Base-by-base conservation (phyloP, 2,797 vertebrate species). In the Centropyge bicolor region DNA sequence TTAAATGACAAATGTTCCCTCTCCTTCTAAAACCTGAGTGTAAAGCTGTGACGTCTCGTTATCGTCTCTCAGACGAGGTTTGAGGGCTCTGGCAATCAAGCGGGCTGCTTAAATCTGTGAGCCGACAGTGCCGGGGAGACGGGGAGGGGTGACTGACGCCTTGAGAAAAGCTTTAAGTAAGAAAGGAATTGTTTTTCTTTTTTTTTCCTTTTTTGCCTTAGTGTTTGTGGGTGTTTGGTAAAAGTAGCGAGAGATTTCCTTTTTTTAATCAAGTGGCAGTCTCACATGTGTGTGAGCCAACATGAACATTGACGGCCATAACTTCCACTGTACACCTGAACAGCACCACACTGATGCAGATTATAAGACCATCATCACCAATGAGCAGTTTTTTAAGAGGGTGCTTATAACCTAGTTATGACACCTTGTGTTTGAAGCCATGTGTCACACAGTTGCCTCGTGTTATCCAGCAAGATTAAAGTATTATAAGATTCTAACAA, bases 1-100 rank as follows among this genome's bases (percentile, higher is more conserved):
- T 90, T 95, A 96, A 96, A 95, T 96, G 95, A 96, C 95, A 95
- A 95, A 95, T 95, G 95, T 94, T 95, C 93, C 87, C 91, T 92
- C 89, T 91, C 86, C 88, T 86, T 89, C 91, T 92, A 87, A 93
- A 95, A 94, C 92, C 93, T 93, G 91, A 93, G 93, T 90, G 91
- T 93, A 93, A 93, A 93, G 89, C 92, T 92, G 93, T 94, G 93
- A 94, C 93, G 92, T 94, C 95, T 95, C 93, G 92, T 96, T 96
- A 96, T 95, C 93, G 88, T 92, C 89, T 87, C 71, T 91, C 89
- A 93, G 92, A 91, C 85, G 64, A 85, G 89, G 87, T 94, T 94
- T 93, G 93, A 95, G 91, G 89, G 86, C 88, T 91, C 89, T 87
- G 88, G 94, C 93, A 95, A 95, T 95, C 93, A 94, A 91, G 88